Percentiles rank a stretch among this genome's conserved stretches.
phyloP scores from a whole-genome alignment of 2,888 invertebrate species.

The Chymomyza fuscimana region DNA sequence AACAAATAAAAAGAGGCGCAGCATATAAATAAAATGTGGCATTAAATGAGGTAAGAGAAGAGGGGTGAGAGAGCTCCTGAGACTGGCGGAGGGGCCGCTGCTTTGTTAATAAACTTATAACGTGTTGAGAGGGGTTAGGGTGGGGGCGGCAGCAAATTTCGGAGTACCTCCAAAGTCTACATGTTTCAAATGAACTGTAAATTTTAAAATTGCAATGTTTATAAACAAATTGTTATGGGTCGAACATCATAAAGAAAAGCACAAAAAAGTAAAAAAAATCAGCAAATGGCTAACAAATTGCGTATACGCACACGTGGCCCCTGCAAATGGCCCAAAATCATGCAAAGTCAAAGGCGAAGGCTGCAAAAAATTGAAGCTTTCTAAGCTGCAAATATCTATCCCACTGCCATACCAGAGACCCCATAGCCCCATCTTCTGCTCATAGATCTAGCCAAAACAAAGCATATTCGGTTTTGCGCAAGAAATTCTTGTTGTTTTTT shows the following conservation, averaged over 20 bases:
- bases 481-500: constrained; percentile 14
- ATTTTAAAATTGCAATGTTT: constrained; percentile 73
- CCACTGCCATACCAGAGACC: neutral
- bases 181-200: constrained; percentile 55
- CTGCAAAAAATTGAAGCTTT: constrained; percentile 26
- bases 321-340: neutral
- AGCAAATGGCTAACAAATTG: constrained; percentile 39
- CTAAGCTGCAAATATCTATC: neutral
- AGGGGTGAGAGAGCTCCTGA: neutral
- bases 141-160: no score
- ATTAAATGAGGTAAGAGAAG: no score
- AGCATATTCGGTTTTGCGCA: neutral
- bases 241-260: constrained; percentile 56
- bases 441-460: neutral
- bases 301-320: constrained; percentile 73
- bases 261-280: neutral
- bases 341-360: constrained; percentile 61
- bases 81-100: neutral
- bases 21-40: constrained; percentile 41
- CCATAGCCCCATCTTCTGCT: neutral
- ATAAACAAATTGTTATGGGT: constrained; percentile 64
- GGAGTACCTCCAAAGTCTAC: no score
- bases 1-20: constrained; percentile 48
- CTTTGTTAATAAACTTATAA: neutral
- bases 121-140: neutral